Evolutionary conservation across 2,888 invertebrate species (phyloP), one percentile per base, ranked within the genome.

Genomic region (Linyphia triangularis): DNA sequence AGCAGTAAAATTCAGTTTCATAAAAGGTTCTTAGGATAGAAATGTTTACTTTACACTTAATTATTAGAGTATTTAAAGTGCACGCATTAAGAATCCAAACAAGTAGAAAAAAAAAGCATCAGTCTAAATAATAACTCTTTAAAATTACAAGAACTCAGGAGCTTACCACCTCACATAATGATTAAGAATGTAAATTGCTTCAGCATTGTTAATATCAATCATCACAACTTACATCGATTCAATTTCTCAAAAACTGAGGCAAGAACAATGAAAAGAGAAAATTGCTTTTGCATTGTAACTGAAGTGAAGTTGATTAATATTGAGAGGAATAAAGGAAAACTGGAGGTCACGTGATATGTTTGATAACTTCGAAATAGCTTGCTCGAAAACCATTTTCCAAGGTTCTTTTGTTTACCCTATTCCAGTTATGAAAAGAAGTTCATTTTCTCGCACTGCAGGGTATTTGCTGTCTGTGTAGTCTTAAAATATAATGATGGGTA

Each of bases 301-400:
- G 65, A 79, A 67, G 79, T 67, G 79, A 79, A 79, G 79, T 79
- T 79, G 79, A 79, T 79, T 79, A 79, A 79, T 79, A 65, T 79
- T 19, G 51, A 67, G 30, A 63, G 65, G 67, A 65, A 40, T 51
- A 65, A 40, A 51, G 51, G 22, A 51, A 63, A 33, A 43, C 26
- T 65, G 79, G 43, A 77, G 79, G 79, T 79, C 79, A 67, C 16
- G 79, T 43, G 19, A 40, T n/a, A 26, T 43, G 40, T 24, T 43
- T 19, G 28, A 67, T 79, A 59, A n/a, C 33, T 19, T 59, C 57
- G 67, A 13, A 73, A 59, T 57, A 73, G 73, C 73, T 73, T 57
- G 73, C 30, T 73, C 22, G 22, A 19, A 57, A 73, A 30, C 59
- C 19, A 0, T 10, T 43, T 9, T 16, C n/a, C 9, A 19, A 7